phyloP scores from a whole-genome alignment of 2,113 vertebrate species.

The Xenopus tropicalis region DNA sequence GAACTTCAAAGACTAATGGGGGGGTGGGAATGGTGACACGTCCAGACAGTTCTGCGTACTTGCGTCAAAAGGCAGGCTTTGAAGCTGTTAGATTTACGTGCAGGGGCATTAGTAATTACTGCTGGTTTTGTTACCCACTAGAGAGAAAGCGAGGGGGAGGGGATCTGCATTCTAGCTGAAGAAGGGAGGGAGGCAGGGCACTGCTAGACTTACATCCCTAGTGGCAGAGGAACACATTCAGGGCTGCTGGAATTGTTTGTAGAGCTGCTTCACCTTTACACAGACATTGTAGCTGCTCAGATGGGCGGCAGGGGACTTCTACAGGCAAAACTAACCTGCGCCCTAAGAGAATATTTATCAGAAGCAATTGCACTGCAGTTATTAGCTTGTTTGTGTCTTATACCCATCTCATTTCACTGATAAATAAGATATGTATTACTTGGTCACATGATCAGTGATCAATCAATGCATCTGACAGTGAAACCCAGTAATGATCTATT shows the following conservation, averaged over 20 bases:
- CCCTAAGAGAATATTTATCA: background rate
- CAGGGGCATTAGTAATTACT: conserved; percentile 64
- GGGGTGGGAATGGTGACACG: conserved; percentile 12
- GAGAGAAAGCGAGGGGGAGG: conserved; percentile 50
- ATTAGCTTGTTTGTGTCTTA: too few relatives aligned
- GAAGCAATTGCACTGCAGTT: too few relatives aligned
- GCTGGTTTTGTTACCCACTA: conserved; percentile 55
- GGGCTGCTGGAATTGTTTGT: conserved; percentile 15
- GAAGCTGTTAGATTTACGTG: conserved; percentile 60
- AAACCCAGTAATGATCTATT: too few relatives aligned
- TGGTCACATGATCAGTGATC: too few relatives aligned
- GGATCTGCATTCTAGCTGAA: conserved; percentile 68
- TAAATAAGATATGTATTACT: too few relatives aligned
- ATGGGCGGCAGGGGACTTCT: background rate
- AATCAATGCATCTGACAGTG: too few relatives aligned
- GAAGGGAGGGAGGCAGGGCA: conserved; percentile 5
- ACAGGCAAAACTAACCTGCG: background rate
- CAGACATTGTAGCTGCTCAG: background rate
- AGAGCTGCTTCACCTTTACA: background rate
- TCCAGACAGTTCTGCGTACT: conserved; percentile 58
- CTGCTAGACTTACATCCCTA: background rate
- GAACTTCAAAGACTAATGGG: too few relatives aligned
- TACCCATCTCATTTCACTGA: too few relatives aligned
- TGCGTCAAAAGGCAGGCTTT: conserved; percentile 57
- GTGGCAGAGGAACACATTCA: background rate